A percentile compares a stretch with the other conserved stretches of the same genome.
phyloP scores from a whole-genome alignment of 2,113 vertebrate species.

The Hemiprocne comata region DNA sequence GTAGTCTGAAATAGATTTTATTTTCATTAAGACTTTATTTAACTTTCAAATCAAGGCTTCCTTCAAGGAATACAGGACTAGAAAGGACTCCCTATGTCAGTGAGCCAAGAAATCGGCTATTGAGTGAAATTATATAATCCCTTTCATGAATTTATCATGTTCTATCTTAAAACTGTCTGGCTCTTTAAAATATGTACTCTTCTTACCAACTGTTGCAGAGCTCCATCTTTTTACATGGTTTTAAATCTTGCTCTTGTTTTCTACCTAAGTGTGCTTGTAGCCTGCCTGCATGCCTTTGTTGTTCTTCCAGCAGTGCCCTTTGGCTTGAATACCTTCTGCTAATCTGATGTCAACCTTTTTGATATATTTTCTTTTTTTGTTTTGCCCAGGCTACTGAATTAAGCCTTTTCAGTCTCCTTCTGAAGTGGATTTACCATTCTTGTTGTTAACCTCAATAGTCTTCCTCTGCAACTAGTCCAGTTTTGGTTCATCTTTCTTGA shows the following conservation, averaged over 20 bases:
- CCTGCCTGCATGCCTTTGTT: neutral
- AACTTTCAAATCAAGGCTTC: conserved; percentile 25
- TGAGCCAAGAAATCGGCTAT: neutral
- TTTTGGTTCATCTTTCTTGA: neutral
- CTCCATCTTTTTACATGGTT: neutral
- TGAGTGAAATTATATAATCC: neutral
- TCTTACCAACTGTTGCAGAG: neutral
- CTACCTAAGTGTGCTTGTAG: neutral
- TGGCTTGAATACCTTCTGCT: neutral
- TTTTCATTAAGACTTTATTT: conserved; percentile 7
- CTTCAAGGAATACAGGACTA: neutral
- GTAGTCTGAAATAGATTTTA: neutral
- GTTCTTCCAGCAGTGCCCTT: neutral
- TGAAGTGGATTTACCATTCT: neutral
- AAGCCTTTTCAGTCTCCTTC: neutral
- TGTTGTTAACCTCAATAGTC: neutral
- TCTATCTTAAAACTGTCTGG: neutral
- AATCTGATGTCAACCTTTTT: neutral
- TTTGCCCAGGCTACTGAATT: neutral
- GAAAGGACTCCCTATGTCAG: neutral
- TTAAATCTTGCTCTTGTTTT: neutral
- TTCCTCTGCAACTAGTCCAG: neutral
- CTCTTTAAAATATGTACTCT: neutral
- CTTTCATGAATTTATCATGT: neutral
- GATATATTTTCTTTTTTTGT: neutral